Percentiles rank a stretch among this genome's conserved stretches.
These are phyloP conservation scores for Ictalurus furcatus DNA, from an alignment of 2,113 vertebrate species.

Conservation along the genomic window DNA sequence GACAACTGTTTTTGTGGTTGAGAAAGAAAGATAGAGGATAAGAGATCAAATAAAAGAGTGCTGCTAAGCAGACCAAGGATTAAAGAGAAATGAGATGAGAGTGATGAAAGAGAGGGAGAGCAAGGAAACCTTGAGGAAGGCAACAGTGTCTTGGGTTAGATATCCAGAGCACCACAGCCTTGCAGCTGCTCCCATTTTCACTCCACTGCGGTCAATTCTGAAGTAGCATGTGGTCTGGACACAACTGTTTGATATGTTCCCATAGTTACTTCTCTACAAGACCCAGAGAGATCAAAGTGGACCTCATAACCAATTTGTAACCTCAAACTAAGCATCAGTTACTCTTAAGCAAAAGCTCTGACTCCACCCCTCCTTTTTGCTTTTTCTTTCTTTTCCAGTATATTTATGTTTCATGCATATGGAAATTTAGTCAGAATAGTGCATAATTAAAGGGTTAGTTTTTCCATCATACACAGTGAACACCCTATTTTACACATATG, in stretches of 20 bases:
- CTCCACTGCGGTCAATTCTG: conserved; percentile 6
- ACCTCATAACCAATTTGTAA: conserved; percentile 22
- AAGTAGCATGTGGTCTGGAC: conserved; percentile 26
- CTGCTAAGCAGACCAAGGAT: neutral
- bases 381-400: neutral
- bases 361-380: neutral
- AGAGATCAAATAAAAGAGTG: neutral
- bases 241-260: conserved; percentile 27
- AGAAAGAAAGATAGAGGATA: neutral
- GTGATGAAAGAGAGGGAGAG: conserved; percentile 4
- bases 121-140: conserved; percentile 4
- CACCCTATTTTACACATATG: neutral
- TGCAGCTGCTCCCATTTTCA: conserved; percentile 14
- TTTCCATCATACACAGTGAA: neutral
- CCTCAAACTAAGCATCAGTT: conserved; percentile 1
- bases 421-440: neutral
- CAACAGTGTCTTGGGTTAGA: neutral
- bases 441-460: neutral
- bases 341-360: neutral
- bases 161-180: neutral
- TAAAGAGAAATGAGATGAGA: neutral
- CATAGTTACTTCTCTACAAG: conserved; percentile 16
- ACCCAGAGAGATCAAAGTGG: conserved; percentile 31
- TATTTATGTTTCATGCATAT: neutral
- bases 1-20: neutral